Evolutionary conservation across 2,113 vertebrate genomes (phyloP).

Genomic region (Pseudonaja textilis): DNA sequence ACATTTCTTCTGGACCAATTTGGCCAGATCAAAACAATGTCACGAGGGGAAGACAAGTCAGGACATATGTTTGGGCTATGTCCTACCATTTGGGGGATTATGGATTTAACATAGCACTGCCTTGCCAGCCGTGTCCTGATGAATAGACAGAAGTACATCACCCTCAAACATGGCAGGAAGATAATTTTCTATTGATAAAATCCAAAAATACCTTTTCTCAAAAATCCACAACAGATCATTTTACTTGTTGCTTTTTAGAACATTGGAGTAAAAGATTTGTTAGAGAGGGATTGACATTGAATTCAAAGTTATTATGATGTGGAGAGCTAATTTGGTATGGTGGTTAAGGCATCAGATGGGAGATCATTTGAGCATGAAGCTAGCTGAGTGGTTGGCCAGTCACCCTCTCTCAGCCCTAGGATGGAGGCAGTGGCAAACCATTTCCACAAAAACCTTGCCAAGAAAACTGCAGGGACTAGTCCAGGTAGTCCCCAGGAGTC

Average conservation of each 20-base stretch:
- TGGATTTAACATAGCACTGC: neutral
- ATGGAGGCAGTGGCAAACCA: neutral
- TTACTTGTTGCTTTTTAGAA: neutral
- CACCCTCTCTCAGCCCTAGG: neutral
- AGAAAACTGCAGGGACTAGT: neutral
- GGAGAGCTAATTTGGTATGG: neutral
- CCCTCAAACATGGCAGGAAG: neutral
- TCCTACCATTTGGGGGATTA: conserved; percentile 9
- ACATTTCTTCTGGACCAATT: neutral
- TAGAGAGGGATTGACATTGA: neutral
- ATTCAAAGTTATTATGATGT: neutral
- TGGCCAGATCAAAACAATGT: conserved; percentile 1
- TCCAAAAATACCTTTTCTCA: neutral
- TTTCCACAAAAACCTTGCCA: neutral
- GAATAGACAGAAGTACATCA: neutral
- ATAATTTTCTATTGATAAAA: neutral
- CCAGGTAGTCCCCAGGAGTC: neutral
- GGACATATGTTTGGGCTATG: neutral
- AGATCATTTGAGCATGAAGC: neutral
- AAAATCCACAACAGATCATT: neutral
- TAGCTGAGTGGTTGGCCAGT: neutral
- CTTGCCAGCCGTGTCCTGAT: neutral
- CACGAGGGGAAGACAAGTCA: conserved; percentile 5
- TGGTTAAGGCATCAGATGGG: neutral
- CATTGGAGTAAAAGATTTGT: neutral